These are phyloP conservation scores for Drosophila austrosaltans DNA, from an alignment of 2,888 invertebrate species.

Conservation along the genomic window DNA sequence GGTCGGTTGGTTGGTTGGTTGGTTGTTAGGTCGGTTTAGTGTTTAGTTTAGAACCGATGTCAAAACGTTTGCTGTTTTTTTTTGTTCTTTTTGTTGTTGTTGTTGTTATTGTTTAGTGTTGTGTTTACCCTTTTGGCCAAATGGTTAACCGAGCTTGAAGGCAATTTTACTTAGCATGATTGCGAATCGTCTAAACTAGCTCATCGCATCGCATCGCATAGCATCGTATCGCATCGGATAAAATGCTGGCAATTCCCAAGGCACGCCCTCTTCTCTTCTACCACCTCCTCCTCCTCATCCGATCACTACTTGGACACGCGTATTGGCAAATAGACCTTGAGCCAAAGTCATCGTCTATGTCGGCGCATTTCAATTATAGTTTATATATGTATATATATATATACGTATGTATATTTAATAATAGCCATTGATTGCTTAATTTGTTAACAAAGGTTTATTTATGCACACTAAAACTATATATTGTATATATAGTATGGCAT, in stretches of 20 bases:
- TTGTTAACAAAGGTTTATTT: constrained; percentile 64
- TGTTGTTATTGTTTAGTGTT: constrained; percentile 7
- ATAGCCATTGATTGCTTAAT: constrained; percentile 65
- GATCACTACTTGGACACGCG: constrained; percentile 57
- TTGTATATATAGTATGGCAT: constrained; percentile 1
- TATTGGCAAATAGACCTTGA: constrained; percentile 55
- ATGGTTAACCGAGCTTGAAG: constrained; percentile 77
- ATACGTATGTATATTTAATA: constrained; percentile 48
- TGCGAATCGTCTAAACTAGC: constrained; percentile 48
- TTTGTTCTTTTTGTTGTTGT: background rate
- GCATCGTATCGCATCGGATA: constrained; percentile 45
- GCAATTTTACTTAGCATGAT: constrained; percentile 77
- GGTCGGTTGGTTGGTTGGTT: background rate
- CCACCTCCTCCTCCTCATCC: constrained; percentile 2
- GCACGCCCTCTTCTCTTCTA: constrained; percentile 39
- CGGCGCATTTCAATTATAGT: constrained; percentile 66
- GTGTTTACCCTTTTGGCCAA: constrained; percentile 38
- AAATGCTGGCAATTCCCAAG: constrained; percentile 49
- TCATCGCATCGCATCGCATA: constrained; percentile 39
- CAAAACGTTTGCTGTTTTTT: constrained; percentile 20
- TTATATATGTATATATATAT: constrained; percentile 45
- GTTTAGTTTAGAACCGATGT: constrained; percentile 32
- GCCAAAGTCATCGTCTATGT: constrained; percentile 41
- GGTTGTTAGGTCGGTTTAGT: background rate
- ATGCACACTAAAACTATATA: constrained; percentile 10